These are phyloP conservation scores for Aphelenchoides fujianensis DNA, from an alignment of 1,140 invertebrate genomes.

Conservation along the genomic window DNA sequence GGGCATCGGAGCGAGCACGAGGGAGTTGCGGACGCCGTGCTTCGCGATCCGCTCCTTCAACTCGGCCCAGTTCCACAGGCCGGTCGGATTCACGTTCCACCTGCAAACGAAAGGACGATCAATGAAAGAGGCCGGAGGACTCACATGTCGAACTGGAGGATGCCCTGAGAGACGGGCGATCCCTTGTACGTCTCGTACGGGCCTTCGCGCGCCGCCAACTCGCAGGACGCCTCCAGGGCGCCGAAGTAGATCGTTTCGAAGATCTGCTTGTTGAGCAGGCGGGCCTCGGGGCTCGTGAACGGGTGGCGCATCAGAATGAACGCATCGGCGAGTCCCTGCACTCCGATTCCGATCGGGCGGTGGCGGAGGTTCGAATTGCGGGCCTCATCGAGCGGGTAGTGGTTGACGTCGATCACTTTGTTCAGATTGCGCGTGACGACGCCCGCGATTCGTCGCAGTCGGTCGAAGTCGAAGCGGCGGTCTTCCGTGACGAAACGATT, in stretches of 20 bases:
- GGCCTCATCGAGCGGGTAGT: constrained; percentile 80
- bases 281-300: constrained; percentile 77
- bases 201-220: constrained; percentile 78
- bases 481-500: constrained; percentile 85
- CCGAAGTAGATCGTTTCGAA: constrained; percentile 98
- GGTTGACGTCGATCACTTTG: constrained; percentile 95
- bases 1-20: constrained; percentile 94
- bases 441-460: constrained; percentile 75
- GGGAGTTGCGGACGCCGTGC: constrained; percentile 87
- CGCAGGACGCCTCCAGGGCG: constrained; percentile 92
- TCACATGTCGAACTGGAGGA: constrained; percentile 97
- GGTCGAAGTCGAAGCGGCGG: constrained; percentile 79
- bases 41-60: constrained; percentile 82
- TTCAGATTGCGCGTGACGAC: constrained; percentile 87
- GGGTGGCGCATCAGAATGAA: constrained; percentile 90
- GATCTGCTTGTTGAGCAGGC: constrained; percentile 85
- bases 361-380: constrained; percentile 82
- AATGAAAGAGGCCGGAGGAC: constrained; percentile 69
- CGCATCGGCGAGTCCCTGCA: constrained; percentile 80
- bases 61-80: constrained; percentile 81
- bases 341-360: constrained; percentile 77
- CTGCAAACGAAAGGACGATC: constrained; percentile 12
- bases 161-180: constrained; percentile 86
- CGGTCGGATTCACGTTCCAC: constrained; percentile 75
- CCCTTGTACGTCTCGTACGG: constrained; percentile 76